Conservation (phyloP, 2,888 invertebrate species). For the Acanthococcus lagerstroemiae region DNA sequence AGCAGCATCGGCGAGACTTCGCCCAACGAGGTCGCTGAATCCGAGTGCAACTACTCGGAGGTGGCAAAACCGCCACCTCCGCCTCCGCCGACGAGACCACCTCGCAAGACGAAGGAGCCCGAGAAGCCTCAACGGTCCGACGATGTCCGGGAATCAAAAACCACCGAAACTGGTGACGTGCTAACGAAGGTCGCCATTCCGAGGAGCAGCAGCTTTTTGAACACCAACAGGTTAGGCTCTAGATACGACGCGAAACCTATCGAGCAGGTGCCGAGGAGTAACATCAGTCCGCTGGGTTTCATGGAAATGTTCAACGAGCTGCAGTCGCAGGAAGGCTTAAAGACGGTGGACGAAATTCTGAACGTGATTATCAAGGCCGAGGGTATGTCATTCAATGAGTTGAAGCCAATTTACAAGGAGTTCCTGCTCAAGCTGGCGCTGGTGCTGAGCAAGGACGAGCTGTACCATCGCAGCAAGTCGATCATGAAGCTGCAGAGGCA, state of each 20-base stretch:
- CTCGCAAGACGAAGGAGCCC: slow-evolving; percentile 61
- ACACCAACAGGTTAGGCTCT: slow-evolving; percentile 53
- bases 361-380: slow-evolving; percentile 82
- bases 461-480: slow-evolving; percentile 78
- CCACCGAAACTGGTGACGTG: slow-evolving; percentile 48
- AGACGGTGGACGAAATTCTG: slow-evolving; percentile 77
- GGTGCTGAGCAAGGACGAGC: slow-evolving; percentile 81
- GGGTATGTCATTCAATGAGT: slow-evolving; percentile 86
- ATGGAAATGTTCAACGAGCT: slow-evolving; percentile 80
- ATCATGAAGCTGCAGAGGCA: slow-evolving; percentile 72
- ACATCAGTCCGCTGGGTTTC: slow-evolving; percentile 64
- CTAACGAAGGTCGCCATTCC: slow-evolving; percentile 78
- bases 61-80: background rate
- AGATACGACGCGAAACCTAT: background rate
- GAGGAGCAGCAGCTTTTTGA: slow-evolving; percentile 73
- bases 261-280: slow-evolving; percentile 22
- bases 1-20: slow-evolving; percentile 25
- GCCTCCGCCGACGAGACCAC: slow-evolving; percentile 38
- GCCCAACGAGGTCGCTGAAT: background rate
- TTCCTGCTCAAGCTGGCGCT: slow-evolving; percentile 76
- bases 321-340: slow-evolving; percentile 74
- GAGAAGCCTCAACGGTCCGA: slow-evolving; percentile 38
- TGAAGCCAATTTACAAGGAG: slow-evolving; percentile 84
- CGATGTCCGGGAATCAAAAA: slow-evolving; percentile 35
- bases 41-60: background rate